A percentile compares a stretch with the other conserved stretches of the same genome.
phyloP scores from a whole-genome alignment of 2,113 vertebrate species.

The Leucopternis melanops region DNA sequence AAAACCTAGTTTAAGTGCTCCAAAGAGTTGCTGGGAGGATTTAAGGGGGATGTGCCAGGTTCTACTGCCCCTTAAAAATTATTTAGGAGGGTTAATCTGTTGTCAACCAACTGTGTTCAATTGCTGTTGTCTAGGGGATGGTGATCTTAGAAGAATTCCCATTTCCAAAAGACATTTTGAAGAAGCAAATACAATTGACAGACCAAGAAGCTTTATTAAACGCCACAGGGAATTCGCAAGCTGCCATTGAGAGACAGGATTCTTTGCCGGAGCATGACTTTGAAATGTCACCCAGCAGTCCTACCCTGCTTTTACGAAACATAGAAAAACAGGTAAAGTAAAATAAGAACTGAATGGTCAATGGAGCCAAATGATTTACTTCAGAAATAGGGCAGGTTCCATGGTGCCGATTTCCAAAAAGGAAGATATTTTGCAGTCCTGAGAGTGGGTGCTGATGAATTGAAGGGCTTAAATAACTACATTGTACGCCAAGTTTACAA shows the following conservation, averaged over 20 bases:
- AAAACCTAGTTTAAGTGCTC: neutral
- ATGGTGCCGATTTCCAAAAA: neutral
- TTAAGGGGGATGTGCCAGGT: neutral
- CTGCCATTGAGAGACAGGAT: constrained; percentile 66
- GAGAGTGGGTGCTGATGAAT: neutral
- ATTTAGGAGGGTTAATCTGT: constrained; percentile 41
- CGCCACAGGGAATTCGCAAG: constrained; percentile 64
- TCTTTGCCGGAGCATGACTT: constrained; percentile 76
- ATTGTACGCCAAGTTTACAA: neutral
- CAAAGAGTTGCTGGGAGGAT: neutral
- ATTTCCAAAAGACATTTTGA: constrained; percentile 78
- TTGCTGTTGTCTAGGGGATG: constrained; percentile 76
- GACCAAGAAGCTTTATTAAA: constrained; percentile 76
- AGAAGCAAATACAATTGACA: constrained; percentile 77
- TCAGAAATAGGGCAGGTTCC: neutral
- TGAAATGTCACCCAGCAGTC: constrained; percentile 89
- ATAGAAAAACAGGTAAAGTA: constrained; percentile 94
- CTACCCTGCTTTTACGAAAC: constrained; percentile 87
- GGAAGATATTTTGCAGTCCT: neutral
- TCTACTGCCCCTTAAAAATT: constrained; percentile 7
- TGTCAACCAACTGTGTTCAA: constrained; percentile 60
- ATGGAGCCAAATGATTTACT: neutral
- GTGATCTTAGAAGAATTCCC: constrained; percentile 84
- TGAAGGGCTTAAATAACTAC: neutral
- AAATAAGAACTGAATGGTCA: neutral